Base-by-base conservation (phyloP, 2,797 vertebrate genomes). In the Calcarius lapponicus region DNA sequence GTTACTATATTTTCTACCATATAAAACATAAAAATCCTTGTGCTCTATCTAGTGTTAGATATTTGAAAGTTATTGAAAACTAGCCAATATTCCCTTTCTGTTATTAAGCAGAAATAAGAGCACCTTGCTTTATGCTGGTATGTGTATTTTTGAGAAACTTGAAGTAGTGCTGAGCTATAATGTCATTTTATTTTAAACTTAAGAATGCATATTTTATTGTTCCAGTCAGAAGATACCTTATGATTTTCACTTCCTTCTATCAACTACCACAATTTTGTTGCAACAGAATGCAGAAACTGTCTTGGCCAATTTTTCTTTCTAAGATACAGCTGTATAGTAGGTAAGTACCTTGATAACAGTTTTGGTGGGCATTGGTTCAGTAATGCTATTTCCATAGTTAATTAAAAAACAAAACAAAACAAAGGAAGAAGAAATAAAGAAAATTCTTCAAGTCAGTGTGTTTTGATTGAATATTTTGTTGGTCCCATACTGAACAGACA, bases 1-100 rank as follows among this genome's bases (percentile, higher is more conserved):
- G 97, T 53, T 93, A 90, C 96, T 94, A 57, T 89, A 88, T 88
- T 80, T 83, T 91, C 96, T 97, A 96, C 17, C 9, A 58, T 62
- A 56, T 14, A 71, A 78, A 90, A 43, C 48, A 70, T 32, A 75
- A 79, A 79, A 36, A 69, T 51, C 38, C 42, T 62, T 40, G 61
- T 71, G 78, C 36, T 92, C 71, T 62, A 5, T 21, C 57, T 90
- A 81, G 64, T 73, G 70, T 87, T 64, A 20, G 38, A 24, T 38
- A 28, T 36, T 58, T 82, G 43, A 36, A 74, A 86, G 29, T 53
- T 91, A 51, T 4, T 78, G 81, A 80, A 86, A 83, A 89, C 17
- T 64, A 83, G 47, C 32, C 54, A 80, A 29, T 69, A 93, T 64
- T 88, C 80, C 82, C 65, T 89, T 95, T 88, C 69, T 67, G 28